Percentiles rank a stretch among this genome's conserved stretches.
phyloP scores from a whole-genome alignment of 2,888 invertebrate species.

The Melieria crassipennis region DNA sequence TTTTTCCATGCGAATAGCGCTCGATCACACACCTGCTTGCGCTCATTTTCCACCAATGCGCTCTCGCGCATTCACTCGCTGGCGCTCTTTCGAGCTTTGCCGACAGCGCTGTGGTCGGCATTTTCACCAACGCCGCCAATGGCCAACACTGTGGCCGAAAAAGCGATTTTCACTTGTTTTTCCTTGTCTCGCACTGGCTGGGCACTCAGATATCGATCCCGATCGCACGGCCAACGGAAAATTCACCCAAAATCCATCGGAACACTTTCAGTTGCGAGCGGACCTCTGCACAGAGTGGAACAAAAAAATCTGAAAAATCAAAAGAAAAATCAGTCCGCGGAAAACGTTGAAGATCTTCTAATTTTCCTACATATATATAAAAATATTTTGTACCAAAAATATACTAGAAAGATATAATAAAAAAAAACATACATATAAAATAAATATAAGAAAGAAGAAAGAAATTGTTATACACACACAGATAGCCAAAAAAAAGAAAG shows the following conservation, averaged over 20 bases:
- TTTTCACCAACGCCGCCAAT: not conserved
- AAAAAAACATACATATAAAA: slow-evolving; percentile 21
- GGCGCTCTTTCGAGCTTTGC: too few relatives aligned
- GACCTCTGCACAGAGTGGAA: slow-evolving; percentile 67
- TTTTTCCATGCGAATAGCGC: too few relatives aligned
- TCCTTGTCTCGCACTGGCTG: not conserved
- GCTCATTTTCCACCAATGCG: too few relatives aligned
- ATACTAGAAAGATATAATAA: slow-evolving; percentile 46
- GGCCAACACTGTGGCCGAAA: not conserved
- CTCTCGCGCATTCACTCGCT: too few relatives aligned
- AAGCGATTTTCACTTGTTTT: not conserved
- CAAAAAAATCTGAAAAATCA: slow-evolving; percentile 52
- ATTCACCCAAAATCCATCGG: slow-evolving; percentile 37
- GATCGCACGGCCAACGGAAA: slow-evolving; percentile 15
- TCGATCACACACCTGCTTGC: too few relatives aligned
- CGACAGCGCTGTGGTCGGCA: too few relatives aligned
- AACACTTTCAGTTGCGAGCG: slow-evolving; percentile 67
- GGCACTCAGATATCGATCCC: not conserved
- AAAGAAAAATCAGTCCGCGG: slow-evolving; percentile 64
- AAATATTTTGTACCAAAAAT: slow-evolving; percentile 44
- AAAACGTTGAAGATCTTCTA: slow-evolving; percentile 57
- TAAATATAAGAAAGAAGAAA: slow-evolving; percentile 36
- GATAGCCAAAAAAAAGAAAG: slow-evolving; percentile 49
- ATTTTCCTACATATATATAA: slow-evolving; percentile 52
- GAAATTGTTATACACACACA: slow-evolving; percentile 47